Evolutionary conservation across 1,140 invertebrate species (phyloP), one percentile per base, ranked within the genome.

Genomic region (Caenorhabditis brenneri): DNA sequence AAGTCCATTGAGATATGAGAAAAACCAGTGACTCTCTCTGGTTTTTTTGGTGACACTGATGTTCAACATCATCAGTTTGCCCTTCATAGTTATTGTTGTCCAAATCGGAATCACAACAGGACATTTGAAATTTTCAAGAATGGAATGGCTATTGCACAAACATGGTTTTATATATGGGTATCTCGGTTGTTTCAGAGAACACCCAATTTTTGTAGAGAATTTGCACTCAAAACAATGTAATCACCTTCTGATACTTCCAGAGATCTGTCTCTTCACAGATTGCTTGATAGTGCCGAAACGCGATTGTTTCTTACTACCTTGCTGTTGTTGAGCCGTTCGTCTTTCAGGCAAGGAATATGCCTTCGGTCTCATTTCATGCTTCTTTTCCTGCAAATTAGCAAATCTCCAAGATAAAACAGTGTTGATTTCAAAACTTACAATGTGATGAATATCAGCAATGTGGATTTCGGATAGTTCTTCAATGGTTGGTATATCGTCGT

Each of bases 241-340:
- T 15, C 0, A 74, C 65, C 65, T 74, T 10, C 15, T 74, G 19
- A 74, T 74, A 27, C 65, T 74, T 42, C 65, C 65, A 42, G 65
- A 74, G 19, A 74, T 74, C 6, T 46, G 65, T 5, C 65, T 33
- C 46, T 74, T 74, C 3, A 74, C 36, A 27, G 65, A 74, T 27
- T 74, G 33, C 36, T 74, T 74, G 36, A 74, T 19, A 74, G 65
- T 74, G 65, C 65, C 65, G n/a, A 74, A 74, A 42, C 65, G 65
- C 1, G 65, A 74, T 42, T 46, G 65, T 42, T 46, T 74, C 36
- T 74, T 74, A 42, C 65, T 74, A 42, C 65, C 65, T 27, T 74
- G 65, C 46, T 65, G 58, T 39, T 74, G 65, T 22, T 74, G 36
- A 74, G 36, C 65, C 4, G 65, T 74, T 74, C 65, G 33, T 24